These are phyloP conservation scores for Craterocephalus amniculus DNA, from an alignment of 2,797 vertebrate species.

Conservation along the genomic window DNA sequence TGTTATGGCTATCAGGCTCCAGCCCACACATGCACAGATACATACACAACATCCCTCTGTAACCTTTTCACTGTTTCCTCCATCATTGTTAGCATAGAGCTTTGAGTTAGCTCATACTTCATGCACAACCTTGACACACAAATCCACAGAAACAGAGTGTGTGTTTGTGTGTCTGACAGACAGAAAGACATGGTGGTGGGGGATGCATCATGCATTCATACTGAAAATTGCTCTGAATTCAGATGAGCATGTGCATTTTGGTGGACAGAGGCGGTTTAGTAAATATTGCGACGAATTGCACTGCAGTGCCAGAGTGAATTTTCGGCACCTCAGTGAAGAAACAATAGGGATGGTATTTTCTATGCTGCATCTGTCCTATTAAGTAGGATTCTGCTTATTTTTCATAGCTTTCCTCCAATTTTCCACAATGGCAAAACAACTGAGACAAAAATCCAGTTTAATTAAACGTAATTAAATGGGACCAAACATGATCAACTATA, in stretches of 20 bases:
- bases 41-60: constrained; percentile 7
- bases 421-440: neutral
- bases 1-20: constrained; percentile 27
- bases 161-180: constrained; percentile 2
- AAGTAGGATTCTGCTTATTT: neutral
- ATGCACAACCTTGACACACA: constrained; percentile 25
- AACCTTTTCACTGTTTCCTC: constrained; percentile 19
- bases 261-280: constrained; percentile 39
- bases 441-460: neutral
- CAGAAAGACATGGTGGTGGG: constrained; percentile 19
- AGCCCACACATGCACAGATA: neutral
- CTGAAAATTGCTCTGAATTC: constrained; percentile 58
- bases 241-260: constrained; percentile 53
- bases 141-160: constrained; percentile 6
- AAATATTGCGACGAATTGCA: constrained; percentile 43
- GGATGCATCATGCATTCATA: constrained; percentile 46
- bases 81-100: constrained; percentile 30
- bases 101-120: constrained; percentile 9
- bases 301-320: constrained; percentile 10
- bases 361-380: neutral
- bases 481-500: constrained; percentile 8
- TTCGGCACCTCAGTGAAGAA: neutral
- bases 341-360: constrained; percentile 6
- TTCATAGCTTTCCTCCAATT: neutral
- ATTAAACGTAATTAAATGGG: neutral